Base-by-base conservation (phyloP, 2,113 vertebrate species). In the Hydrolagus affinis region DNA sequence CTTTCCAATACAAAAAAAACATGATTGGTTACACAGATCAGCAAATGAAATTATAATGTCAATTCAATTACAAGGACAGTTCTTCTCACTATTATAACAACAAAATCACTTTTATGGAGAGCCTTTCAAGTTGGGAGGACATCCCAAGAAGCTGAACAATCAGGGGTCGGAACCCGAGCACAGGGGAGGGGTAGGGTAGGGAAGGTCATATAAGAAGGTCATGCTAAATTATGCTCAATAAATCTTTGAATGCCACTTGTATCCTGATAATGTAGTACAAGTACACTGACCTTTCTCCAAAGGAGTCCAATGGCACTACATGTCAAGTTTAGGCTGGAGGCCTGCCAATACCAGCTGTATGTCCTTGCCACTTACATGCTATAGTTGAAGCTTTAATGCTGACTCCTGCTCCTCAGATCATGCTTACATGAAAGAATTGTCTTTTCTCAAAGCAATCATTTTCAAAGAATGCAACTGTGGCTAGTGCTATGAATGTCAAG, bases 271-370 rank as follows among this genome's bases (percentile, higher is more conserved):
- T 0, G 73, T 14, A 21, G 73, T 25, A 8, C 73, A 14, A 14
- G 28, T 14, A 14, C 12, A 44, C 44, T 44, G 44, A 44, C 44
- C 44, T 44, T 44, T 6, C 44, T 44, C 44, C 2, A 44, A 44
- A 44, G 44, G 44, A 44, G 44, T 44, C 44, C 44, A 44, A 44
- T 44, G 44, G 44, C 44, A 44, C 44, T 44, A 44, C 6, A 44
- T 44, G 1, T 44, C 1, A 44, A 44, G 44, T 87, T 86, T 59
- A 85, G 86, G 91, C 73, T 89, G 90, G 90, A 89, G 87, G 87
- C 86, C 74, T 85, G 88, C 89, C 89, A 92, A 91, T 86, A 72
- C 87, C 90, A 89, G 89, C 90, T 91, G 88, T 87, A 89, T 89
- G 87, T 86, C 76, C 73, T 7, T 85, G 21, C 25, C 85, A 75